phyloP scores from a whole-genome alignment of 2,113 vertebrate genomes.

The Gadus chalcogrammus region DNA sequence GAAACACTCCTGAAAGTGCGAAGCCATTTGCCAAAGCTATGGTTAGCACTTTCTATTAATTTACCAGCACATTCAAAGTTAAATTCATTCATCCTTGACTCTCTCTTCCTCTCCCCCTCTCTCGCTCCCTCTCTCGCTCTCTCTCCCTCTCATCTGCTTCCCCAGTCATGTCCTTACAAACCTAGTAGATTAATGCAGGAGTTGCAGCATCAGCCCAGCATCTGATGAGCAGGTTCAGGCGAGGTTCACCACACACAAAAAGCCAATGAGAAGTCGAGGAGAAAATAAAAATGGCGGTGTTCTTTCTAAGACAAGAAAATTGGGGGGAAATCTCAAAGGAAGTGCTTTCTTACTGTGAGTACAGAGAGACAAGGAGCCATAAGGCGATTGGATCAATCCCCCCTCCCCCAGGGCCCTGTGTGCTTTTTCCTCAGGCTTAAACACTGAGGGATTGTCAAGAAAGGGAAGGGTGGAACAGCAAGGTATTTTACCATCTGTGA shows the following conservation, averaged over 20 bases:
- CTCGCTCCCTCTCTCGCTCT: no score
- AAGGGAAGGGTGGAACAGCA: slow-evolving; percentile 16
- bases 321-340: slow-evolving; percentile 34
- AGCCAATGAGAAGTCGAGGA: slow-evolving; percentile 13
- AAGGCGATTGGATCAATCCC: slow-evolving; percentile 34
- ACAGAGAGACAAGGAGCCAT: slow-evolving; percentile 17
- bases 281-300: slow-evolving; percentile 1
- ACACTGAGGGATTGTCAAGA: slow-evolving; percentile 25
- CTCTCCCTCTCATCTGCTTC: no score
- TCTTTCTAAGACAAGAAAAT: slow-evolving; percentile 33
- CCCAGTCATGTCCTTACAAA: not conserved
- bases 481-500: slow-evolving; percentile 28
- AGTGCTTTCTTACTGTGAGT: slow-evolving; percentile 35
- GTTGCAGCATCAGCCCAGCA: slow-evolving; percentile 10
- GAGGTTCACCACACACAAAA: slow-evolving; percentile 9
- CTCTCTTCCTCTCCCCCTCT: no score
- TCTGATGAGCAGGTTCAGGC: slow-evolving; percentile 1
- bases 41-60: no score
- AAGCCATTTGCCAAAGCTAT: no score
- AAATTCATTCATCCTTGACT: no score
- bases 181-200: slow-evolving; percentile 25
- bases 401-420: slow-evolving; percentile 20
- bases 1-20: no score
- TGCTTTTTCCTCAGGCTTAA: slow-evolving; percentile 19
- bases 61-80: no score